Percentiles rank a stretch among this genome's conserved stretches.
Conservation (phyloP, 2,797 vertebrate genomes). For the Oryzias sinensis region DNA sequence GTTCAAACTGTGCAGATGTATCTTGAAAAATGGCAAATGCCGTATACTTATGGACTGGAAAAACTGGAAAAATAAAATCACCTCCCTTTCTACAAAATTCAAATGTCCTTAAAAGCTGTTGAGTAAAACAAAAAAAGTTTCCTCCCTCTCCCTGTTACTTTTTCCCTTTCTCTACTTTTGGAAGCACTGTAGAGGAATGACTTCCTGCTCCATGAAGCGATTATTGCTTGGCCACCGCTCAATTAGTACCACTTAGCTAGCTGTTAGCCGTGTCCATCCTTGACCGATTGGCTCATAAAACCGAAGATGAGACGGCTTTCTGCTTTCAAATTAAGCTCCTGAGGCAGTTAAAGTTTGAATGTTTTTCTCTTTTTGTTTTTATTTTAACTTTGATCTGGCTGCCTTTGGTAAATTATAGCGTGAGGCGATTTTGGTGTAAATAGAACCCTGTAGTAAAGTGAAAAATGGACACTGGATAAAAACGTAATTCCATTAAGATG, state of each 20-base stretch:
- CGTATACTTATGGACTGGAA: too few relatives aligned
- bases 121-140: too few relatives aligned
- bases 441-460: too few relatives aligned
- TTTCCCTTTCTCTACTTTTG: background rate
- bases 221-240: conserved; percentile 41
- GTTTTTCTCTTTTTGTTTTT: conserved; percentile 2
- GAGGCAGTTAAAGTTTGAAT: conserved; percentile 1
- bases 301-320: conserved; percentile 33
- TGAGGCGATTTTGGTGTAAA: too few relatives aligned
- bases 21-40: too few relatives aligned
- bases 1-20: too few relatives aligned
- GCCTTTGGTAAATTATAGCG: background rate
- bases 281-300: conserved; percentile 36
- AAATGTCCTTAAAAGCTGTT: too few relatives aligned
- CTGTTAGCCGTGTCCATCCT: conserved; percentile 42
- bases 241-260: conserved; percentile 62
- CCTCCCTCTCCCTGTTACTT: too few relatives aligned
- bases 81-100: too few relatives aligned
- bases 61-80: too few relatives aligned
- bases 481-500: too few relatives aligned
- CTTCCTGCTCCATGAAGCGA: conserved; percentile 30
- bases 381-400: background rate
- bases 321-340: conserved; percentile 21
- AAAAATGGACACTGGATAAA: too few relatives aligned
- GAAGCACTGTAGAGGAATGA: conserved; percentile 35